These are phyloP conservation scores for Tiliacea citrago DNA, from an alignment of 2,888 invertebrate genomes.

Conservation along the genomic window DNA sequence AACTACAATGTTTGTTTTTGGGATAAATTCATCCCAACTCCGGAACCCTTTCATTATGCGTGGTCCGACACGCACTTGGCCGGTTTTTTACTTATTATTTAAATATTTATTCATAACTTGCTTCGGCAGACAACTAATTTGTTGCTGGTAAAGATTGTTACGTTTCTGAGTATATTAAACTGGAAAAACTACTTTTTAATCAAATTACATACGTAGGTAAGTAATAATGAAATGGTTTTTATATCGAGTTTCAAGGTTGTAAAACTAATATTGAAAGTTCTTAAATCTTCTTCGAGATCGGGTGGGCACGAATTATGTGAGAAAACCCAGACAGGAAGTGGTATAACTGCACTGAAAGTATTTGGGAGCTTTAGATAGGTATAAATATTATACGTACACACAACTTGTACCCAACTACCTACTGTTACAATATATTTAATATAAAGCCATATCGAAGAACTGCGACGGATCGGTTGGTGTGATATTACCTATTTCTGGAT, in stretches of 20 bases:
- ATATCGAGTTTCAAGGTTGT: constrained; percentile 35
- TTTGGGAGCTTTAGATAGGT: too few relatives aligned
- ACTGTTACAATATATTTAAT: background rate
- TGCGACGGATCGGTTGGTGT: background rate
- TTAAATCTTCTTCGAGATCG: background rate
- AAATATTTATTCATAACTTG: constrained; percentile 19
- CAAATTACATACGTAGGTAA: constrained; percentile 1
- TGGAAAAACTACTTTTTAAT: constrained; percentile 31
- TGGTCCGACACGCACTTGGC: too few relatives aligned
- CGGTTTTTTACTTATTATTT: too few relatives aligned
- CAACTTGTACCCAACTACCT: background rate
- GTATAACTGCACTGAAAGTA: background rate
- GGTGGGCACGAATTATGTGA: background rate
- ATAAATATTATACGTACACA: background rate
- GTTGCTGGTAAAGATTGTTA: constrained; percentile 1
- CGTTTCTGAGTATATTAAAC: constrained; percentile 8
- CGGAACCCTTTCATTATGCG: too few relatives aligned
- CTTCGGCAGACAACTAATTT: constrained; percentile 5
- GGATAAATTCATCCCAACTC: too few relatives aligned
- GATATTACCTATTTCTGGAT: too few relatives aligned
- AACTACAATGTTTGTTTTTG: too few relatives aligned
- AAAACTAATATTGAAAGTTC: background rate
- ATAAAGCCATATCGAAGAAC: background rate
- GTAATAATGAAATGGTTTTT: constrained; percentile 25
- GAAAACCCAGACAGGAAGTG: background rate